These are phyloP conservation scores for Boloria selene DNA, from an alignment of 2,888 invertebrate species.

Conservation along the genomic window DNA sequence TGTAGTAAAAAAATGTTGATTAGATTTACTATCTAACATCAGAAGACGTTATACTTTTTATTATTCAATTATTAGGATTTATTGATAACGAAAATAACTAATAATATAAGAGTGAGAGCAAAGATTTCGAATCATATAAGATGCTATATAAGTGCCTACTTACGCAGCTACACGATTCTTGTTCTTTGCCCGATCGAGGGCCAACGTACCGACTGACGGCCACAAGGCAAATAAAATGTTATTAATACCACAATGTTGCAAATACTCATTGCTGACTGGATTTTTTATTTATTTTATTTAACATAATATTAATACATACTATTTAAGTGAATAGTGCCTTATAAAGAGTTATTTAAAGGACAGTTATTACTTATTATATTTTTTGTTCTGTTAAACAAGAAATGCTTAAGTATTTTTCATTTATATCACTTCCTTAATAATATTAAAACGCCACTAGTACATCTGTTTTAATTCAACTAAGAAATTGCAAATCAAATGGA, in stretches of 20 bases:
- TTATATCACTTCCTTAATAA: too few relatives aligned
- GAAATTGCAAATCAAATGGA: too few relatives aligned
- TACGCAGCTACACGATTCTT: conserved; percentile 32
- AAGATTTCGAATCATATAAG: neutral
- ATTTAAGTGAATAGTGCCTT: too few relatives aligned
- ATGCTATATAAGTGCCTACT: conserved; percentile 15
- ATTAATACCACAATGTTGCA: conserved; percentile 58
- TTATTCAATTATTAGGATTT: neutral
- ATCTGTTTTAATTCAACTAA: too few relatives aligned
- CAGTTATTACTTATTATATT: neutral
- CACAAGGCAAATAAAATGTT: conserved; percentile 64
- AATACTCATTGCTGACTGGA: conserved; percentile 44
- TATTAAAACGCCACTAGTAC: too few relatives aligned
- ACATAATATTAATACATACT: conserved; percentile 25
- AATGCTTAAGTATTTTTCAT: too few relatives aligned
- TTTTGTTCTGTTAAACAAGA: neutral
- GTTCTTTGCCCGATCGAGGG: conserved; percentile 44
- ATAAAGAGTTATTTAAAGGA: too few relatives aligned
- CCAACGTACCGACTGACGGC: conserved; percentile 56
- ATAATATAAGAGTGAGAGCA: neutral
- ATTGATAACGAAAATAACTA: neutral
- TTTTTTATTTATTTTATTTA: conserved; percentile 34
- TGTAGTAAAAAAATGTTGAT: too few relatives aligned
- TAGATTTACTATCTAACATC: too few relatives aligned
- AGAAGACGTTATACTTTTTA: too few relatives aligned